A percentile compares a stretch with the other conserved stretches of the same genome.
These are phyloP conservation scores for Borostomias antarcticus DNA, from an alignment of 2,797 vertebrate genomes.

Conservation along the genomic window DNA sequence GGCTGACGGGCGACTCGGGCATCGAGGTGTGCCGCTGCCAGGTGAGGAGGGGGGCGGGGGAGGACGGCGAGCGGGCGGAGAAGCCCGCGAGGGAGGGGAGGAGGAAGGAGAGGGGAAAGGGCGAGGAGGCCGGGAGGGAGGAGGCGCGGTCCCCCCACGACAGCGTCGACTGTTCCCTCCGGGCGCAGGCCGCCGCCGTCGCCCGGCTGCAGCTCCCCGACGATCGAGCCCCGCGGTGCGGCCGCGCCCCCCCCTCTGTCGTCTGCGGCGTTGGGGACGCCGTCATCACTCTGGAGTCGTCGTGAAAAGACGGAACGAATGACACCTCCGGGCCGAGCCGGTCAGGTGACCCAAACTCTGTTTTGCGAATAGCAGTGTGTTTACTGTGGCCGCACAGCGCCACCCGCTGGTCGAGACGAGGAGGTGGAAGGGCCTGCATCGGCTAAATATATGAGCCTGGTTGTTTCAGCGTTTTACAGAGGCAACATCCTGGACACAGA, in stretches of 20 bases:
- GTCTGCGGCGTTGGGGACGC: slow-evolving; percentile 51
- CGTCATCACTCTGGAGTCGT: slow-evolving; percentile 61
- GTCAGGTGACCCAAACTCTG: slow-evolving; percentile 5
- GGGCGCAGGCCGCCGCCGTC: slow-evolving; percentile 28
- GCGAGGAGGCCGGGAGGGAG: slow-evolving; percentile 26
- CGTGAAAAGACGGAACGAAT: slow-evolving; percentile 47
- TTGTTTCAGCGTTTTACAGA: not conserved
- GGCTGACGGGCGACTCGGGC: slow-evolving; percentile 88
- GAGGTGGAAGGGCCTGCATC: slow-evolving; percentile 43
- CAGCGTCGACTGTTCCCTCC: slow-evolving; percentile 58
- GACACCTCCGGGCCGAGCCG: slow-evolving; percentile 17
- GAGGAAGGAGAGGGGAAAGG: slow-evolving; percentile 32
- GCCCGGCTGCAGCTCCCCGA: slow-evolving; percentile 34
- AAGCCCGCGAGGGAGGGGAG: slow-evolving; percentile 37
- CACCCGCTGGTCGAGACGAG: slow-evolving; percentile 38
- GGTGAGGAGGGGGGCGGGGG: slow-evolving; percentile 70
- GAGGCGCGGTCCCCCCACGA: slow-evolving; percentile 56
- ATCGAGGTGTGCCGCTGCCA: slow-evolving; percentile 87
- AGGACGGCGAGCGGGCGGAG: slow-evolving; percentile 61
- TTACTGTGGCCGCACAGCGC: slow-evolving; percentile 15
- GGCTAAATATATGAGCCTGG: slow-evolving; percentile 56
- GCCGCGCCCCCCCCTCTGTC: slow-evolving; percentile 25
- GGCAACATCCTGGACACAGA: not conserved
- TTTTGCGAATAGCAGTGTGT: not conserved
- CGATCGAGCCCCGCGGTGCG: slow-evolving; percentile 25